These are phyloP conservation scores for Porites lobata DNA, from an alignment of 92 coral and sea anemone genomes.

Conservation along the genomic window DNA sequence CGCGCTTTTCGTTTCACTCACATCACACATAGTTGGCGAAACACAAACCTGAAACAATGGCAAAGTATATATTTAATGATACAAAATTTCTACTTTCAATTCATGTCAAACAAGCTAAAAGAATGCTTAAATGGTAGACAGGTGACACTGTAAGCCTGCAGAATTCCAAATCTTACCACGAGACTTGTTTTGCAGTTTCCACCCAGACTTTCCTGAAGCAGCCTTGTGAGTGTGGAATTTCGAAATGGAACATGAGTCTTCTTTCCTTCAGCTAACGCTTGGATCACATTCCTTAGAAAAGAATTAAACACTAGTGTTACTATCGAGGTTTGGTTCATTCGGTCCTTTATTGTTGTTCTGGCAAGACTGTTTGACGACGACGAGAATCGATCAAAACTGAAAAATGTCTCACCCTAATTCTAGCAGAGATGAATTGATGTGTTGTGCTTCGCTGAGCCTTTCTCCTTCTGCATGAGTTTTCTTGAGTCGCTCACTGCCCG, in stretches of 20 bases:
- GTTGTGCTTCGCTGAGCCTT: constrained; percentile 96
- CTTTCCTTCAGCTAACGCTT: constrained; percentile 95
- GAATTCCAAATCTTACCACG: constrained; percentile 67
- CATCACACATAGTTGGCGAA: constrained; percentile 89
- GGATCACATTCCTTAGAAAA: constrained; percentile 89
- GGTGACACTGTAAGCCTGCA: neutral
- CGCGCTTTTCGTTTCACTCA: constrained; percentile 95
- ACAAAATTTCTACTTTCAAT: neutral
- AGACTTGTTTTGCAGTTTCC: constrained; percentile 99
- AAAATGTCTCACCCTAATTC: constrained; percentile 85
- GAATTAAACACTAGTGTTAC: neutral
- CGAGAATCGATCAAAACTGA: too few species aligned
- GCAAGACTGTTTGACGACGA: too few species aligned
- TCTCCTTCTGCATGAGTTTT: constrained; percentile 98
- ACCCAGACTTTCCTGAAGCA: constrained; percentile 97
- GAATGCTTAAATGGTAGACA: neutral
- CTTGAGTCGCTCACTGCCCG: constrained; percentile 99
- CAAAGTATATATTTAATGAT: neutral
- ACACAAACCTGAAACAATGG: constrained; percentile 83
- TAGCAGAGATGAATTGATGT: constrained; percentile 92
- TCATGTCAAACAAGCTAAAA: too few species aligned
- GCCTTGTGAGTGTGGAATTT: constrained; percentile 94
- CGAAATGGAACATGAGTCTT: constrained; percentile 96
- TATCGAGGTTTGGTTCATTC: too few species aligned
- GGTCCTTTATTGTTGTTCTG: too few species aligned